Base-by-base conservation (phyloP, 2,113 vertebrate species). In the Neopipo cinnamomea region DNA sequence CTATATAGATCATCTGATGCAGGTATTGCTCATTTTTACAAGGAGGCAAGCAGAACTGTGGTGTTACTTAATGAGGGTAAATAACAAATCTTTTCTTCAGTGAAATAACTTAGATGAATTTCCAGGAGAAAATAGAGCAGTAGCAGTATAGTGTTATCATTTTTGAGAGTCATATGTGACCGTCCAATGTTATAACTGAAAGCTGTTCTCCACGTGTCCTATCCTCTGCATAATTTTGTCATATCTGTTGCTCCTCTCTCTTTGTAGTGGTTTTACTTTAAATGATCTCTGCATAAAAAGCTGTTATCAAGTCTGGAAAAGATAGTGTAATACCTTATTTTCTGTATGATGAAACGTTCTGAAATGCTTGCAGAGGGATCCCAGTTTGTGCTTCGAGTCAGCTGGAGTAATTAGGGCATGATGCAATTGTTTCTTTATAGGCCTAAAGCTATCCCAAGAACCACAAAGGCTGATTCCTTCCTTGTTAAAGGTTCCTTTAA, bases 241-340 rank as follows among this genome's bases (percentile, higher is more conserved):
- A 35, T 41, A 37, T 39, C 42, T 85, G 42, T 93, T 88, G 50
- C 55, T 88, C 50, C 21, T 68, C 11, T 50, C 19, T 88, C 46
- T 87, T 89, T 86, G 25, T 75, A 70, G 39, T 47, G 17, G 4
- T 52, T 88, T 77, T 85, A 14, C n/a, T 83, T 96, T 66, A 85
- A 88, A 88, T 80, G 58, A 91, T 44, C 58, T 85, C 49, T 89
- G 86, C 71, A 84, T 46, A 80, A 90, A 50, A 89, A 65, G 6
- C 83, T 81, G 9, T 49, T 94, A 23, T 80, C 42, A 47, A 35
- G 49, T 73, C 76, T 79, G 72, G 79, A 53, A 85, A 93, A 71
- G 59, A 76, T n/a, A 88, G 89, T 59, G 50, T 41, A 93, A 84
- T 84, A 93, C 88, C 79, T 90, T 95, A 52, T 96, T 94, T 93